phyloP scores from a whole-genome alignment of 2,888 invertebrate species.

The Salpingus planirostris region DNA sequence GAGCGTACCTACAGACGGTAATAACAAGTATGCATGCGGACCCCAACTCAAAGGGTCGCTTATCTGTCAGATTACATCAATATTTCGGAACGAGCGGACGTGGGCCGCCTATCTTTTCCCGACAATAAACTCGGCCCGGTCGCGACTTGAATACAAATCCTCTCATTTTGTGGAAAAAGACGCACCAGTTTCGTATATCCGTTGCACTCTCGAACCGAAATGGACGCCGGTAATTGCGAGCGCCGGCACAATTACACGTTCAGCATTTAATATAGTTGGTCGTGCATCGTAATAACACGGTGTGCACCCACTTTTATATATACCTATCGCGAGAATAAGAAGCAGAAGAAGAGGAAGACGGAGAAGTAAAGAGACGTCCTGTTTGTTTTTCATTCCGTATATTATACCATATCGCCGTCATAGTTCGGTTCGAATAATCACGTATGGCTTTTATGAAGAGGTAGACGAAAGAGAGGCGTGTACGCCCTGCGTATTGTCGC shows the following conservation, averaged over 20 bases:
- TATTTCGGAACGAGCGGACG: slow-evolving; percentile 35
- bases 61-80: slow-evolving; percentile 39
- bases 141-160: slow-evolving; percentile 37
- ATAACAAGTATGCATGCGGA: too few relatives aligned
- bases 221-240: too few relatives aligned
- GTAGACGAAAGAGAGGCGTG: too few relatives aligned
- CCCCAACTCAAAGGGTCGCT: slow-evolving; percentile 23
- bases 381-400: slow-evolving; percentile 15
- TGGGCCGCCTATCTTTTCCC: slow-evolving; percentile 35
- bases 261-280: too few relatives aligned
- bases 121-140: slow-evolving; percentile 16
- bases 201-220: too few relatives aligned
- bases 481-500: slow-evolving; percentile 15
- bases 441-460: slow-evolving; percentile 10
- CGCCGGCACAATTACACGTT: too few relatives aligned
- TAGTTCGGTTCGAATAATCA: slow-evolving; percentile 13
- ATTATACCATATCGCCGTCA: too few relatives aligned
- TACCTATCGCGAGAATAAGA: too few relatives aligned
- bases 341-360: too few relatives aligned
- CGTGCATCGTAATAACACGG: too few relatives aligned
- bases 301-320: too few relatives aligned
- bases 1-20: background rate
- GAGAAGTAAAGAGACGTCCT: slow-evolving; percentile 9
- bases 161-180: slow-evolving; percentile 36
- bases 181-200: too few relatives aligned